Base-by-base conservation (phyloP, 2,113 vertebrate species). In the Marmota flaviventris region DNA sequence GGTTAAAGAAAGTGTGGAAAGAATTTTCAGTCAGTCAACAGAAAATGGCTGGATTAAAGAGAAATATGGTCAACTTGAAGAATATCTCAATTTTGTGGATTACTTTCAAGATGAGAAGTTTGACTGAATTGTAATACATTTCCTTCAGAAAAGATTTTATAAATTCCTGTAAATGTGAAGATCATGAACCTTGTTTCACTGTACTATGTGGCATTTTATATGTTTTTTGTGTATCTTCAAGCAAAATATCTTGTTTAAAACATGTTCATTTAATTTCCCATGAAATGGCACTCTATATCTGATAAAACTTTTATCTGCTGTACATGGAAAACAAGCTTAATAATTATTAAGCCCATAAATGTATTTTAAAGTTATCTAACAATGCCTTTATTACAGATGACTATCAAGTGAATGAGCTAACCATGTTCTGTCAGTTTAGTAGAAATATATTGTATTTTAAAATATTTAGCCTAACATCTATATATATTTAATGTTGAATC, bases 61-160 rank as follows among this genome's bases (percentile, higher is more conserved):
- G 99, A 98, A 98, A 98, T 99, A 99, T 8, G 42, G 61, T 37
- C 73, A 97, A 93, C 98, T 99, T 91, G 85, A 99, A 98, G 95
- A 96, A 14, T 98, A 91, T 91, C 98, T 99, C 95, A 98, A 98
- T 76, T 73, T 81, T 85, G 99, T 99, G 51, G 99, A 99, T 98
- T 98, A 6, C 96, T 99, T 99, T 97, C 99, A 99, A 97, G 99
- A 99, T 89, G 99, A 99, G 97, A 99, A 98, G 96, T 97, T 98
- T 86, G 98, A 99, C 97, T 99, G 96, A 99, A 75, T 95, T 63
- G 25, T 91, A 78, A 61, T 61, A 24, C 0, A 78, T 85, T 94
- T 96, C 82, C 96, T 98, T 96, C 73, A 95, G 97, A 97, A 89
- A 97, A 78, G 75, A 70, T 72, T 94, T 98, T 67, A 78, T 90